Evolutionary conservation across 2,113 vertebrate species (phyloP).

Genomic region (Phalacrocorax pelagicus): DNA sequence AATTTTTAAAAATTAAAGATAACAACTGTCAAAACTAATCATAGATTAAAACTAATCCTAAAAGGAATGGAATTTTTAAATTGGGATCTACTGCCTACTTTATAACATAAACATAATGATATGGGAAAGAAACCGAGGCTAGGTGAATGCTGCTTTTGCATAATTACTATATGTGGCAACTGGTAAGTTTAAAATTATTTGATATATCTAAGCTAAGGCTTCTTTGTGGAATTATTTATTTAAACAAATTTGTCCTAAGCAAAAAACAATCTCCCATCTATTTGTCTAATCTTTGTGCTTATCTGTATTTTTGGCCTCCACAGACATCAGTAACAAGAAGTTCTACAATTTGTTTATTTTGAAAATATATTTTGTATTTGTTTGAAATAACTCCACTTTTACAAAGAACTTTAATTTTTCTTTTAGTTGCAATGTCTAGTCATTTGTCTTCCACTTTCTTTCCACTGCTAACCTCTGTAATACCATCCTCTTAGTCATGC

Average conservation of each 20-base stretch:
- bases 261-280: neutral
- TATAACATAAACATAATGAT: neutral
- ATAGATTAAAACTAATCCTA: neutral
- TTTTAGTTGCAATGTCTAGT: neutral
- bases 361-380: neutral
- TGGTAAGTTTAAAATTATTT: neutral
- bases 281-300: neutral
- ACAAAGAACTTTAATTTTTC: neutral
- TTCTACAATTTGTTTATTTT: neutral
- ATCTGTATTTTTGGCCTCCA: neutral
- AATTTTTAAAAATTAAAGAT: neutral
- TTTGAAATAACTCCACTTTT: neutral
- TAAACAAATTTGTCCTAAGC: neutral
- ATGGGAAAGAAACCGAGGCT: neutral
- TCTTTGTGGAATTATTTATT: neutral
- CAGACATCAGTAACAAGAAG: neutral
- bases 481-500: neutral
- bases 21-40: neutral
- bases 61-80: neutral
- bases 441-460: neutral
- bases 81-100: neutral
- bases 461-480: neutral
- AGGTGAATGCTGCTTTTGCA: neutral
- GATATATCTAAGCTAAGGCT: neutral
- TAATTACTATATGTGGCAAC: neutral